These are phyloP conservation scores for Mythimna vitellina DNA, from an alignment of 2,888 invertebrate genomes.

Conservation along the genomic window DNA sequence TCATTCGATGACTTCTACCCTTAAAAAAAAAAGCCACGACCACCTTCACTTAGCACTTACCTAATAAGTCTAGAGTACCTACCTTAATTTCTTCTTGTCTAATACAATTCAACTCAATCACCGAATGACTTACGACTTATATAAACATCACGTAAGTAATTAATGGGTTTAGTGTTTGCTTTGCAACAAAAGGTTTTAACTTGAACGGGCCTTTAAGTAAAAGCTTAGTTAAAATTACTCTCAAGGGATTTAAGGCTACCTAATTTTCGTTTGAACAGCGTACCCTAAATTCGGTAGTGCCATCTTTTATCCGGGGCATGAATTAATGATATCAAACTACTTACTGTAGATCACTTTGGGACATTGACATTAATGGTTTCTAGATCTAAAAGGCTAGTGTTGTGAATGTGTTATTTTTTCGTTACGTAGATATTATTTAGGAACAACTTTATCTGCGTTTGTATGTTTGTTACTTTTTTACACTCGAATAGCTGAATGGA, in stretches of 20 bases:
- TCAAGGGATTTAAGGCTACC: constrained; percentile 55
- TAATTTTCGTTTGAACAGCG: constrained; percentile 56
- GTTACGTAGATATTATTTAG: not conserved
- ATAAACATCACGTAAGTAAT: constrained; percentile 34
- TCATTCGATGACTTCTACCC: too few relatives aligned
- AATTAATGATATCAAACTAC: constrained; percentile 35
- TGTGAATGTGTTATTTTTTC: not conserved
- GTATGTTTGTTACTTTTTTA: too few relatives aligned
- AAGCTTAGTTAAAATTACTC: constrained; percentile 59
- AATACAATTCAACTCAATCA: not conserved
- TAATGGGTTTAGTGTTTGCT: constrained; percentile 53
- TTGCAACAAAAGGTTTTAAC: constrained; percentile 49
- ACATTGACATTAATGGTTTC: constrained; percentile 16
- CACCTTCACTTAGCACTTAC: too few relatives aligned
- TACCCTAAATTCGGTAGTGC: constrained; percentile 44
- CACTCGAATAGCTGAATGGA: too few relatives aligned
- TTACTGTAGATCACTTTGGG: constrained; percentile 36
- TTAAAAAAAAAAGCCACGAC: too few relatives aligned
- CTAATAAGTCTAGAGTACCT: not conserved
- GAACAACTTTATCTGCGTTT: not conserved
- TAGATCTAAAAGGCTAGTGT: not conserved
- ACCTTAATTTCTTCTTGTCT: not conserved
- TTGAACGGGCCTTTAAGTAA: constrained; percentile 46
- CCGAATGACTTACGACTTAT: constrained; percentile 32
- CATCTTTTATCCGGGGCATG: constrained; percentile 52